These are phyloP conservation scores for Syrphus vitripennis DNA, from an alignment of 2,888 invertebrate genomes.

Conservation along the genomic window DNA sequence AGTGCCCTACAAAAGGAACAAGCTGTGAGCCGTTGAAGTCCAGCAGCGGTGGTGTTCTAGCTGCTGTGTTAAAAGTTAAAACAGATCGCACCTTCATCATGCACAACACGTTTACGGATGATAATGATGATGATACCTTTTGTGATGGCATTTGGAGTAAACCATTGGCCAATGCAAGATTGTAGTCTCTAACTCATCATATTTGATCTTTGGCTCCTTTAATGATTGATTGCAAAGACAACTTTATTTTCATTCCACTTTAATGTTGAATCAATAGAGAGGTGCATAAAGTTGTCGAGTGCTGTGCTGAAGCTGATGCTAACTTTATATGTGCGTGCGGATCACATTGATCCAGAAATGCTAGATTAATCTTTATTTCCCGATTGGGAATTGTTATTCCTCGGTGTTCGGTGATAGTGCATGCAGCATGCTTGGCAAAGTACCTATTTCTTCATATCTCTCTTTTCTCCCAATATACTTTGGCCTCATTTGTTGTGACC, in stretches of 20 bases:
- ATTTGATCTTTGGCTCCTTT: constrained; percentile 53
- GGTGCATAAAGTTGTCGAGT: not conserved
- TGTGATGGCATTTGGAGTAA: constrained; percentile 14
- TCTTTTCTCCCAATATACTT: not conserved
- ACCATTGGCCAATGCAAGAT: not conserved
- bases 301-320: no score
- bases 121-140: constrained; percentile 18
- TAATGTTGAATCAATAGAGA: constrained; percentile 12
- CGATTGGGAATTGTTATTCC: constrained; percentile 10
- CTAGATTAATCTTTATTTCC: constrained; percentile 9
- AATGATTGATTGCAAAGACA: constrained; percentile 49
- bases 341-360: constrained; percentile 15
- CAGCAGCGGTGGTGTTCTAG: not conserved
- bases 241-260: constrained; percentile 18
- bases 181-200: constrained; percentile 26
- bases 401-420: not conserved
- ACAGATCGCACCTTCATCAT: constrained; percentile 32
- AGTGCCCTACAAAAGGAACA: constrained; percentile 48
- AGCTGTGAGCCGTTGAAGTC: not conserved
- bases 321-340: not conserved
- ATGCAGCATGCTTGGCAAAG: not conserved
- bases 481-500: constrained; percentile 39
- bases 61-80: not conserved
- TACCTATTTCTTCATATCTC: not conserved
- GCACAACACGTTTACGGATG: constrained; percentile 19